These are phyloP conservation scores for Drosophila teissieri DNA, from an alignment of 1,140 invertebrate species.

Conservation along the genomic window DNA sequence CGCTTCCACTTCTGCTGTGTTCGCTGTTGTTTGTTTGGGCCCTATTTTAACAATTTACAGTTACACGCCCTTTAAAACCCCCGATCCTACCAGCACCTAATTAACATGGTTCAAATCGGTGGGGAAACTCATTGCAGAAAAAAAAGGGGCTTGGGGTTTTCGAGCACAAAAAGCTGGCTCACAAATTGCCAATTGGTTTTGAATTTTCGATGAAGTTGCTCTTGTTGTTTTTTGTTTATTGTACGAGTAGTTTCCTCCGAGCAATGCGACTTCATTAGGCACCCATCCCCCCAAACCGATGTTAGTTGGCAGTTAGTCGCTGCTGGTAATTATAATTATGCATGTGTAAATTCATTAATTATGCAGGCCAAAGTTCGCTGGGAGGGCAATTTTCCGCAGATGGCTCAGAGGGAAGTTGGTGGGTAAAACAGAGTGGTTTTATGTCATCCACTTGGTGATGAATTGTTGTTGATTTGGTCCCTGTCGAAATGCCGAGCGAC, in stretches of 20 bases:
- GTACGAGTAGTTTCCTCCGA: constrained; percentile 16
- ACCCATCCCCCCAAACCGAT: neutral
- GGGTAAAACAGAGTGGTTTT: constrained; percentile 9
- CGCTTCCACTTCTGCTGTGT: neutral
- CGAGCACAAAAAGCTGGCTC: constrained; percentile 2
- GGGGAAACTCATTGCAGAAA: constrained; percentile 3
- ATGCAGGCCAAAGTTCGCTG: constrained; percentile 36
- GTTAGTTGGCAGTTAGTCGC: constrained; percentile 38
- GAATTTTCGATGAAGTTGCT: constrained; percentile 40
- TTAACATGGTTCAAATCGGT: constrained; percentile 58
- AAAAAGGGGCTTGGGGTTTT: constrained; percentile 14
- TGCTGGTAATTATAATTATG: constrained; percentile 51
- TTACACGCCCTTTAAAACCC: constrained; percentile 17
- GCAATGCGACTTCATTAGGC: constrained; percentile 13
- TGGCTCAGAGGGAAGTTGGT: neutral
- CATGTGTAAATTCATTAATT: constrained; percentile 50
- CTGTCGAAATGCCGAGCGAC: neutral
- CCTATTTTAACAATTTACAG: constrained; percentile 53
- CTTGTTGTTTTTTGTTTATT: constrained; percentile 14
- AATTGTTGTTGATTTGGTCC: constrained; percentile 11
- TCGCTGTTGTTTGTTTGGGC: constrained; percentile 21
- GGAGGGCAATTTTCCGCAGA: constrained; percentile 20
- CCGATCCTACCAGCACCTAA: constrained; percentile 40
- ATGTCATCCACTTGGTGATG: constrained; percentile 31
- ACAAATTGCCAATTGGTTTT: constrained; percentile 49